These are phyloP conservation scores for Volucella bombylans DNA, from an alignment of 2,888 invertebrate species.

Conservation along the genomic window DNA sequence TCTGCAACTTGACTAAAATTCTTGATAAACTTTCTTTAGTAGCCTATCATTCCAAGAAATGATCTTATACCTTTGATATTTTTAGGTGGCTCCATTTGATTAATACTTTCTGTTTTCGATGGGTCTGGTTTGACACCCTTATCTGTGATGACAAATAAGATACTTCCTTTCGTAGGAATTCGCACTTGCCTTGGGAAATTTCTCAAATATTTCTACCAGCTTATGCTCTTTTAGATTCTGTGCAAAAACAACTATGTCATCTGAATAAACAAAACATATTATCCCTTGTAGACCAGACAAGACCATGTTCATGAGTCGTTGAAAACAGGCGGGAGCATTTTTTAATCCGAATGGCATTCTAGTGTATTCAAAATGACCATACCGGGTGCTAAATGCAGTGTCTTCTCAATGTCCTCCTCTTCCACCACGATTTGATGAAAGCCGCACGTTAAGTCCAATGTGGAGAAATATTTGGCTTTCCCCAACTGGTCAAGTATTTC, in stretches of 20 bases:
- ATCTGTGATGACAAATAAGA: background rate
- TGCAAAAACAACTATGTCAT: background rate
- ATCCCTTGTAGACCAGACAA: too few relatives aligned
- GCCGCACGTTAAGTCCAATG: too few relatives aligned
- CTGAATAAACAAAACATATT: too few relatives aligned
- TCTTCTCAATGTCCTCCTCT: too few relatives aligned
- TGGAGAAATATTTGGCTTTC: too few relatives aligned
- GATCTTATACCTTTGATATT: background rate
- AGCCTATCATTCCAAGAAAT: background rate
- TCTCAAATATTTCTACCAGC: background rate
- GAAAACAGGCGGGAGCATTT: background rate
- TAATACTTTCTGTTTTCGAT: background rate
- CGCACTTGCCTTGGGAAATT: background rate
- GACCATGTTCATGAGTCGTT: too few relatives aligned
- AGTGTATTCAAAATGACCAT: too few relatives aligned
- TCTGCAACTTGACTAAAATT: background rate
- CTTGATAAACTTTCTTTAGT: background rate
- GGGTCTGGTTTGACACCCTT: background rate
- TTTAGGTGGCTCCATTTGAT: background rate
- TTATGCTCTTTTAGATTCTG: slow-evolving; percentile 7
- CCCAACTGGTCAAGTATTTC: too few relatives aligned
- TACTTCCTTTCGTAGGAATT: too few relatives aligned
- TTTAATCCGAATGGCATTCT: too few relatives aligned
- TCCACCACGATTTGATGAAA: too few relatives aligned
- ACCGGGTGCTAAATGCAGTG: too few relatives aligned